Conservation (phyloP, 2,888 invertebrate species). For the Tipula vernalis region DNA sequence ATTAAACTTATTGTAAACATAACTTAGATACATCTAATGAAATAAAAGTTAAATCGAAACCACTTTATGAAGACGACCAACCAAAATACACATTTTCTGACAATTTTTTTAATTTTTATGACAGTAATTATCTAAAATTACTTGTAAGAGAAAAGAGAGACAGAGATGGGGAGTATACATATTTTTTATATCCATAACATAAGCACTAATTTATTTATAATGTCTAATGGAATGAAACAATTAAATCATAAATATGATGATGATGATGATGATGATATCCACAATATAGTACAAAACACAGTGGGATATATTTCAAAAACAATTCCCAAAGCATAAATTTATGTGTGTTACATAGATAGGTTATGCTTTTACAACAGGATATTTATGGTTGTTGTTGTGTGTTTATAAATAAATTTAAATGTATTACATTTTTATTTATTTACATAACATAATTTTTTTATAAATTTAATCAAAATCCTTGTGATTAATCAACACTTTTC, state of each 20-base stretch:
- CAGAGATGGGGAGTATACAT: neutral
- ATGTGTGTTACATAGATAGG: neutral
- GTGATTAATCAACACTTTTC: neutral
- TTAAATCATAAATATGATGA: neutral
- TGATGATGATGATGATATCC: neutral
- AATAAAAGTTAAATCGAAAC: neutral
- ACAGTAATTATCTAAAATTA: neutral
- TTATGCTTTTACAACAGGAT: neutral
- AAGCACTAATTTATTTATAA: neutral
- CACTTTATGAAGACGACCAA: neutral
- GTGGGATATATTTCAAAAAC: neutral
- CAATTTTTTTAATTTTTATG: neutral
- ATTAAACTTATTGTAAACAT: neutral
- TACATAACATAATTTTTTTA: neutral
- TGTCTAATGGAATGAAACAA: neutral
- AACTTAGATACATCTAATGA: neutral
- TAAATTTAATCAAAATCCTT: neutral
- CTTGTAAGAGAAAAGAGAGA: neutral
- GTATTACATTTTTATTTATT: neutral
- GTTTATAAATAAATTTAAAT: neutral
- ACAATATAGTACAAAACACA: neutral
- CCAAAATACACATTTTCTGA: neutral
- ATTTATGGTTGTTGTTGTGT: neutral
- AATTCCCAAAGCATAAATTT: neutral
- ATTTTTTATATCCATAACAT: neutral